phyloP scores from a whole-genome alignment of 2,888 invertebrate species.

The Morpho achilles region DNA sequence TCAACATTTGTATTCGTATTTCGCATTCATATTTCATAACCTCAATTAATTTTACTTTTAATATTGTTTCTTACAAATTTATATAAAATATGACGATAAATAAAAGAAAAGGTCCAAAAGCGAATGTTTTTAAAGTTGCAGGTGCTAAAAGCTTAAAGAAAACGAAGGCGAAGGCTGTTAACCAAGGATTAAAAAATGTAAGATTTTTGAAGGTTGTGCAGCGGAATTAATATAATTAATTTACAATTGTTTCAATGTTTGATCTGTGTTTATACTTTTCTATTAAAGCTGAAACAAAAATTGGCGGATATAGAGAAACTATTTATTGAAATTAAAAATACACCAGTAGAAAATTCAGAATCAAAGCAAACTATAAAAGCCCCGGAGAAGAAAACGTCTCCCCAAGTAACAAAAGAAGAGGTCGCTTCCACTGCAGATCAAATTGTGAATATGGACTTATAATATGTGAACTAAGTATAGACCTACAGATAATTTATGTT shows the following conservation, averaged over 20 bases:
- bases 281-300: conserved; percentile 64
- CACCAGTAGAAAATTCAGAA: conserved; percentile 36
- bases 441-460: conserved; percentile 66
- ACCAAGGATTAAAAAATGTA: conserved; percentile 68
- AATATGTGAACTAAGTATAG: conserved; percentile 19
- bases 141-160: conserved; percentile 73
- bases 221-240: too few species aligned
- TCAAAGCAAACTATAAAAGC: conserved; percentile 33
- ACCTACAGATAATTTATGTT: background rate
- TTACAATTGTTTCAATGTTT: background rate
- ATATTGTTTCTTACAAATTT: too few species aligned
- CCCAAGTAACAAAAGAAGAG: conserved; percentile 57
- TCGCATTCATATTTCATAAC: too few species aligned
- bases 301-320: conserved; percentile 65
- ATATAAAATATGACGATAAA: conserved; percentile 52
- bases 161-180: conserved; percentile 66
- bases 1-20: too few species aligned
- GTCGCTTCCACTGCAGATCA: conserved; percentile 50
- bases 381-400: conserved; percentile 39
- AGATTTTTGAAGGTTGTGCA: conserved; percentile 24
- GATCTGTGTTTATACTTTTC: background rate
- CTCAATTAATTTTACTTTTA: too few species aligned
- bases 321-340: conserved; percentile 58
- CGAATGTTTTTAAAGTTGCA: conserved; percentile 69
- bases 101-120: conserved; percentile 58